phyloP scores from a whole-genome alignment of 2,888 invertebrate genomes.

The Dryocosmus kuriphilus region DNA sequence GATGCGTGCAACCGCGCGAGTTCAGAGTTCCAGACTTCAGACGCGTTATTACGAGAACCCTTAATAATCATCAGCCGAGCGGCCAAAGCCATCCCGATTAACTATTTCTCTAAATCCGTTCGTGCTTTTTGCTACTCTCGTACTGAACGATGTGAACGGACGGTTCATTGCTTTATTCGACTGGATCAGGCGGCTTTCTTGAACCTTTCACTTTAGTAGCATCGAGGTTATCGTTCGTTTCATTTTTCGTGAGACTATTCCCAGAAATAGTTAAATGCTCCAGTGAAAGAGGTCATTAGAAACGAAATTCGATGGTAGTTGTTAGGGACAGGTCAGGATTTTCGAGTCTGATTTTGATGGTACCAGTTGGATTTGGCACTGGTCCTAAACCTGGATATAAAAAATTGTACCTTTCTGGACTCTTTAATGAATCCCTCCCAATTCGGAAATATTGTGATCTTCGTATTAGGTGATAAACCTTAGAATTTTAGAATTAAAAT shows the following conservation, averaged over 20 bases:
- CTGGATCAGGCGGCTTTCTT: background rate
- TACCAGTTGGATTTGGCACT: background rate
- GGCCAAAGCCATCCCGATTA: constrained; percentile 25
- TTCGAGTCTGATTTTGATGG: background rate
- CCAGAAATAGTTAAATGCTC: background rate
- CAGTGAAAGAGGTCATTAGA: background rate
- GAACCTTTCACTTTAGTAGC: background rate
- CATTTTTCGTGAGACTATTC: background rate
- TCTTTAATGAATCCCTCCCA: background rate
- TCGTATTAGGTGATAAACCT: background rate
- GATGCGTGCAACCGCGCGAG: constrained; percentile 64
- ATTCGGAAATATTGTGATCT: background rate
- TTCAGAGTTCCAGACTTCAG: constrained; percentile 46
- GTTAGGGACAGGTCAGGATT: background rate
- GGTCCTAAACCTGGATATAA: background rate
- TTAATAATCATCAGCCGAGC: constrained; percentile 53
- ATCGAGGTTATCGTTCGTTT: background rate
- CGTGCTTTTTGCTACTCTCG: constrained; percentile 29
- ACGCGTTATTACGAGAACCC: constrained; percentile 64
- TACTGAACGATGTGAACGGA: constrained; percentile 30
- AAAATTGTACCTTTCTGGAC: background rate
- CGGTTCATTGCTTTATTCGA: constrained; percentile 24
- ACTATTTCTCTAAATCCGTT: constrained; percentile 33
- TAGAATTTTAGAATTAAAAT: background rate
- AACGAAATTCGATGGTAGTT: background rate